Base-by-base conservation (phyloP, 2,113 vertebrate genomes). In the Callionymus lyra region DNA sequence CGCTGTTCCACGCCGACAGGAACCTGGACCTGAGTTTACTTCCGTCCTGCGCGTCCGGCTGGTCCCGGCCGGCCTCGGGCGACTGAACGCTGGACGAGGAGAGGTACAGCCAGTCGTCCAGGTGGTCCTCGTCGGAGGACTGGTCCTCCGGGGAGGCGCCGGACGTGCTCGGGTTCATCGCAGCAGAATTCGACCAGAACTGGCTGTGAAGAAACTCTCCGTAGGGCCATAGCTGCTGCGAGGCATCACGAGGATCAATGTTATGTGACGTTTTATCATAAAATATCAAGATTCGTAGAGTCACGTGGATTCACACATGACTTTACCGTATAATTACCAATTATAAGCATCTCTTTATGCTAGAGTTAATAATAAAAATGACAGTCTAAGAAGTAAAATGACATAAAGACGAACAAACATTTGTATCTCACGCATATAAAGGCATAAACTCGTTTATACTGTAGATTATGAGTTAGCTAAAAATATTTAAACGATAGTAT, bases 1-100 rank as follows among this genome's bases (percentile, higher is more conserved):
- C 77, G 32, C 85, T 93, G 81, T 93, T 92, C 91, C 91, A 94
- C 1, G 70, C 82, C 0, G 89, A 89, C 39, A 91, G 73, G 34
- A 92, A 62, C 63, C 84, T 90, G 51, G 81, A 77, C 51, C 83
- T 90, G 34, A 94, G 68, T 61, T 81, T 88, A 47, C 87, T 71
- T 65, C 81, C 80, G 44, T 92, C 86, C 46, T 85, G 88, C 0
- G 68, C 51, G 34, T 86, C 83, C 3, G 27, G 58, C 2, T 45
- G 44, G 9, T 49, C 44, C 9, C 15, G 31, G 61, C 40, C 34
- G 39, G 46, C 38, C 8, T 4, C 11, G 1, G 34, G 39, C 3
- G 50, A 58, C 1, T 66, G 61, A 5, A 16, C 42, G 12, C 31
- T 33, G 42, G 31, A 17, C n/a, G 59, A 11, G 44, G 72, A 70